Conservation (phyloP, 1,140 invertebrate genomes). For the Epicauta chinensis region DNA sequence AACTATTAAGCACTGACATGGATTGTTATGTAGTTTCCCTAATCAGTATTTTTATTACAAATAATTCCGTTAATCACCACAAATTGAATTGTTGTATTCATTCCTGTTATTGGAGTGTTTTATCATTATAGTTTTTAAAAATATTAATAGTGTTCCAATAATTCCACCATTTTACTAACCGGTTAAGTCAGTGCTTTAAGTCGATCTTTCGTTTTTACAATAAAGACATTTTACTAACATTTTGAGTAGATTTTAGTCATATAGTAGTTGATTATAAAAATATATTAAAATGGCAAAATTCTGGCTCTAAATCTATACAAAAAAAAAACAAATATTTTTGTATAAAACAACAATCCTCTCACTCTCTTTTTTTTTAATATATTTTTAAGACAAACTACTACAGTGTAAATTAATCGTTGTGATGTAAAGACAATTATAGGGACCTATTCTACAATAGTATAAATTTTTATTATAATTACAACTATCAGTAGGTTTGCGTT, state of each 20-base stretch:
- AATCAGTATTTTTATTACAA: too few relatives aligned
- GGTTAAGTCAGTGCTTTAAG: constrained; percentile 9
- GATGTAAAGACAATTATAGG: constrained; percentile 30
- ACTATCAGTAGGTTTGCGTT: not conserved
- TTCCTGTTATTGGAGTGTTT: constrained; percentile 1
- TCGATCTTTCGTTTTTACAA: constrained; percentile 4
- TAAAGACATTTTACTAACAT: constrained; percentile 13
- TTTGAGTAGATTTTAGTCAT: not conserved
- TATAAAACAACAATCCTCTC: constrained; percentile 1
- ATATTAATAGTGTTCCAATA: constrained; percentile 1
- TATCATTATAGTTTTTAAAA: too few relatives aligned
- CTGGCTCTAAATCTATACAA: not conserved
- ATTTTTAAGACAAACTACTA: constrained; percentile 11
- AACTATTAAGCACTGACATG: constrained; percentile 27
- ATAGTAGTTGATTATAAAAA: not conserved
- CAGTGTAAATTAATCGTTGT: constrained; percentile 21
- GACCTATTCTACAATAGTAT: constrained; percentile 28
- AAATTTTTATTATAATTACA: constrained; percentile 21
- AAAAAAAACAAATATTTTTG: constrained; percentile 5
- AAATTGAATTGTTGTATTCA: too few relatives aligned
- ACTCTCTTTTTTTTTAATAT: constrained; percentile 11
- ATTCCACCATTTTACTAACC: too few relatives aligned
- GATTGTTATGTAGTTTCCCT: constrained; percentile 24
- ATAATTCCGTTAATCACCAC: too few relatives aligned
- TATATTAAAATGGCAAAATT: not conserved